These are phyloP conservation scores for Pollicipes pollicipes DNA, from an alignment of 1,140 invertebrate genomes.

Conservation along the genomic window DNA sequence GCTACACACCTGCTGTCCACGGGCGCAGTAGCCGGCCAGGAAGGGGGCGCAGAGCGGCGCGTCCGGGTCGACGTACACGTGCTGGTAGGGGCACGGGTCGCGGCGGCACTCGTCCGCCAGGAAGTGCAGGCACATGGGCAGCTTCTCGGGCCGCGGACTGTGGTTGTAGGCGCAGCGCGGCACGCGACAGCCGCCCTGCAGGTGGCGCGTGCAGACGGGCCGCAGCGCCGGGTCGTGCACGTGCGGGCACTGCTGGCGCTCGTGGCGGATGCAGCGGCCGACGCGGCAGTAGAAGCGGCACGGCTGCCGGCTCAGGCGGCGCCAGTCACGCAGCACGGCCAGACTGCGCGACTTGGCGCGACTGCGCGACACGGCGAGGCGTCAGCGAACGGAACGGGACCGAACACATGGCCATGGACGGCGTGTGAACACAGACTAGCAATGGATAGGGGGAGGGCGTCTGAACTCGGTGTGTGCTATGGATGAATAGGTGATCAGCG, in stretches of 20 bases:
- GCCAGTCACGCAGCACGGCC: background rate
- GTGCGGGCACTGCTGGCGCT: constrained; percentile 14
- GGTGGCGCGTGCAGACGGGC: constrained; percentile 12
- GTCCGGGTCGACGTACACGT: background rate
- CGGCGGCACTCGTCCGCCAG: background rate
- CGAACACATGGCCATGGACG: too few species aligned
- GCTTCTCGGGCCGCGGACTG: background rate
- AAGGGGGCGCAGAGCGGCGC: background rate
- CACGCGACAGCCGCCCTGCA: constrained; percentile 7
- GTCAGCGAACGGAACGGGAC: too few species aligned
- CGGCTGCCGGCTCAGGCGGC: background rate
- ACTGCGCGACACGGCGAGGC: background rate
- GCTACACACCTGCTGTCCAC: background rate
- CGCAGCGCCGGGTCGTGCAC: background rate
- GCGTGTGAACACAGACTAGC: too few species aligned
- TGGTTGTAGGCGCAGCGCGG: constrained; percentile 11
- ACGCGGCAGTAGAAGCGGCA: constrained; percentile 5
- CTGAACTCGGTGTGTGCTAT: too few species aligned
- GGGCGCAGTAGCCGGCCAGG: background rate
- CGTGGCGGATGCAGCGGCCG: constrained; percentile 14
- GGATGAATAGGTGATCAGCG: too few species aligned
- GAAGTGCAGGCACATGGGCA: background rate
- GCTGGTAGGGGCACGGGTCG: background rate
- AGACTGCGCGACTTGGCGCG: background rate
- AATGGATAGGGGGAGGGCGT: too few species aligned